phyloP scores from a whole-genome alignment of 2,888 invertebrate species.

The Aphidoletes aphidimyza region DNA sequence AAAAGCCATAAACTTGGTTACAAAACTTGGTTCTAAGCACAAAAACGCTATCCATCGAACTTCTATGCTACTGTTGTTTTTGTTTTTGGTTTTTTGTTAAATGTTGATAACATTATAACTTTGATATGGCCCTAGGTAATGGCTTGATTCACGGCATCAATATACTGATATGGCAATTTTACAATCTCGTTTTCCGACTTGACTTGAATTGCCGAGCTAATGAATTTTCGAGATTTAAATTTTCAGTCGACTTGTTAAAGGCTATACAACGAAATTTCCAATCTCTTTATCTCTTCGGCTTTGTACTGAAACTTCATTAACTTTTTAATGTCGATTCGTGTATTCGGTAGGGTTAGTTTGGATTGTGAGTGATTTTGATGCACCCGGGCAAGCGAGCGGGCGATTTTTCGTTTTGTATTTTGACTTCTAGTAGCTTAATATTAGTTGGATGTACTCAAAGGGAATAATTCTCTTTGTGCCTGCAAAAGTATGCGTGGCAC shows the following conservation, averaged over 20 bases:
- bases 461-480: constrained; percentile 9
- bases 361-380: constrained; percentile 22
- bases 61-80: no score
- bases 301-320: neutral
- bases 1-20: no score
- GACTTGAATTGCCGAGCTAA: neutral
- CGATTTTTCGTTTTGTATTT: neutral
- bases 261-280: neutral
- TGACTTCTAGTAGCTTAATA: neutral
- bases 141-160: neutral
- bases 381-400: neutral
- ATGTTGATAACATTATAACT: neutral
- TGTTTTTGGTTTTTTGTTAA: no score
- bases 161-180: constrained; percentile 28
- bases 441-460: constrained; percentile 28
- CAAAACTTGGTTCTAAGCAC: no score
- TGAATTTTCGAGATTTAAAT: constrained; percentile 43
- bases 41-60: no score
- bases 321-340: constrained; percentile 19
- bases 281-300: neutral
- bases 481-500: neutral
- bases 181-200: neutral
- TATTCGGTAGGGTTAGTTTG: neutral
- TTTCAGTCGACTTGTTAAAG: constrained; percentile 6
- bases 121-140: neutral